These are phyloP conservation scores for Tribolium castaneum DNA, from an alignment of 1,140 invertebrate genomes.

Conservation along the genomic window DNA sequence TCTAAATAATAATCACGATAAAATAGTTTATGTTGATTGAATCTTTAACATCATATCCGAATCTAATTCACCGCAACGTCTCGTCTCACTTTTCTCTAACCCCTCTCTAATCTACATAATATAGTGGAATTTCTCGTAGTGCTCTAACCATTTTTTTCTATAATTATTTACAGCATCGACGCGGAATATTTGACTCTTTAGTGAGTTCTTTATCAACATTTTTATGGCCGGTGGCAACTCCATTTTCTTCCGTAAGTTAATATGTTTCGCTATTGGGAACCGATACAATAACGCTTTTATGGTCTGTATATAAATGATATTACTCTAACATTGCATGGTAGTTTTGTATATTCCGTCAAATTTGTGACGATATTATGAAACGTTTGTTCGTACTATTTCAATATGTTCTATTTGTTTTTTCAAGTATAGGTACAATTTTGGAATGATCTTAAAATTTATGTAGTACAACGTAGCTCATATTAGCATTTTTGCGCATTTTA, in stretches of 20 bases:
- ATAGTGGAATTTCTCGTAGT: slow-evolving; percentile 25
- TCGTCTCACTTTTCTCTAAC: slow-evolving; percentile 14
- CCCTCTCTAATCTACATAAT: slow-evolving; percentile 8
- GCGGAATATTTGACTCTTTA: slow-evolving; percentile 55
- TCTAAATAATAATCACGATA: not conserved
- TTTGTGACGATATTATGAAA: not conserved
- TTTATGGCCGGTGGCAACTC: slow-evolving; percentile 56
- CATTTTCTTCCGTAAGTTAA: slow-evolving; percentile 54
- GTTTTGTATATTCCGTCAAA: not conserved
- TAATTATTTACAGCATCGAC: slow-evolving; percentile 53
- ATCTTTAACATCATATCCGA: slow-evolving; percentile 26
- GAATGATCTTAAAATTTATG: too few species aligned
- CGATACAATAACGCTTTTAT: slow-evolving; percentile 35
- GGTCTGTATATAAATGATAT: slow-evolving; percentile 10
- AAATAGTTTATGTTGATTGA: not conserved
- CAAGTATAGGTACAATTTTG: too few species aligned
- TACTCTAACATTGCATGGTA: slow-evolving; percentile 28
- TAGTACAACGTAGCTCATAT: too few species aligned
- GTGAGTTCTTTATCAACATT: slow-evolving; percentile 57
- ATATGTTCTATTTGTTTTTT: not conserved
- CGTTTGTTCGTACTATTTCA: not conserved
- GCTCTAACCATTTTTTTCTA: slow-evolving; percentile 31
- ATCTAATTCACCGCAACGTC: slow-evolving; percentile 3
- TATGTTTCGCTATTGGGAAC: slow-evolving; percentile 41
- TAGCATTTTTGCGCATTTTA: too few species aligned